Evolutionary conservation across 2,888 invertebrate genomes (phyloP), one percentile per base, ranked within the genome.

Genomic region (Timema cristinae): DNA sequence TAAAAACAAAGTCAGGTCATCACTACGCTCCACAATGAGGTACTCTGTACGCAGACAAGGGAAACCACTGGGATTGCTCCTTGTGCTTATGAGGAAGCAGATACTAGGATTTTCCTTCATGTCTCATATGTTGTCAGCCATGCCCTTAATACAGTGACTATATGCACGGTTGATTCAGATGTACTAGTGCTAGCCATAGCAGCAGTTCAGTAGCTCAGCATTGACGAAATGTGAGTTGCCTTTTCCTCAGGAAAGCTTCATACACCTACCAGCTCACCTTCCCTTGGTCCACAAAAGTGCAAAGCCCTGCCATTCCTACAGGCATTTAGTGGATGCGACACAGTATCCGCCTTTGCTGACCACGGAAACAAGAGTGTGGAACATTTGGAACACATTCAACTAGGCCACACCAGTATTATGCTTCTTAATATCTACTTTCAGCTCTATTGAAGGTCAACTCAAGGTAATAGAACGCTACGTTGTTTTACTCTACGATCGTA

Each of bases 271-370:
- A 56, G 13, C 56, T 56, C 56, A 56, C 56, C 1, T 7, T 56
- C 56, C n/a, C 56, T 56, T 66, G 15, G 11, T 16, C 49, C 7
- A 67, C 51, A 50, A 11, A 67, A 67, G 51, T 47, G 48, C 50
- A 15, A 49, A 67, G 50, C 16, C 16, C 49, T 67, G 50, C 67
- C 48, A 48, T 16, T 67, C 15, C 51, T 67, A 16, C 67, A 67
- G 5, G 49, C 67, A 50, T 67, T 67, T 51, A 47, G 50, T 67
- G 6, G 67, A 16, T 67, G 61, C 13, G 61, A 61, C 13, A 61
- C 6, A 13, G 61, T 61, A 6, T 67, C 67, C 9, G 6, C 67
- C 16, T 67, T 67, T 67, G 50, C 67, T 67, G 67, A 49, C 13
- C 67, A 49, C n/a, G 67, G 67, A 32, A 11, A 69, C 8, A 59